Evolutionary conservation across 2,888 invertebrate species (phyloP).

Genomic region (Vanessa cardui): DNA sequence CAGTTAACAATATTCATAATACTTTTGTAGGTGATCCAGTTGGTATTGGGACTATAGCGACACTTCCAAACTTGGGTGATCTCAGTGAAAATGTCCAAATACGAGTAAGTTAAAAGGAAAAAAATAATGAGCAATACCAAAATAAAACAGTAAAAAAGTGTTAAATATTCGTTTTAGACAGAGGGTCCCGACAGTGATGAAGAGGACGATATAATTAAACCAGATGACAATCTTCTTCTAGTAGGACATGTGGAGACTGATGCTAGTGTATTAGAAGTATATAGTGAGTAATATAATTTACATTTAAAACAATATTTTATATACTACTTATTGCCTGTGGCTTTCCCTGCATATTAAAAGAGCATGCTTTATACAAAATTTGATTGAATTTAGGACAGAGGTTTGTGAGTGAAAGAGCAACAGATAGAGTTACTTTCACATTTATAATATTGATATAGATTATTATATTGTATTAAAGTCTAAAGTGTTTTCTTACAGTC

Average conservation of each 20-base stretch:
- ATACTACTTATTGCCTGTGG: too few relatives aligned
- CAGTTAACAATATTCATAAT: neutral
- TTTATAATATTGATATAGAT: too few relatives aligned
- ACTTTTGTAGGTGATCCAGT: slow-evolving; percentile 66
- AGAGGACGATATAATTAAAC: slow-evolving; percentile 94
- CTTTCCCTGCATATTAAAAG: too few relatives aligned
- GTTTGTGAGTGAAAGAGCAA: too few relatives aligned
- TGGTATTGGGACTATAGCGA: slow-evolving; percentile 83
- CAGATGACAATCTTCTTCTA: slow-evolving; percentile 93
- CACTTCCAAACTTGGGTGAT: slow-evolving; percentile 78
- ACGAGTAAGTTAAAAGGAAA: slow-evolving; percentile 58
- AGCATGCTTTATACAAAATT: too few relatives aligned
- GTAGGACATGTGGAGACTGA: slow-evolving; percentile 94
- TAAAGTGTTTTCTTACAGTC: slow-evolving; percentile 82
- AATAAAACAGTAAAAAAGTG: too few relatives aligned
- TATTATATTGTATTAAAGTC: neutral
- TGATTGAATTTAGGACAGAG: too few relatives aligned
- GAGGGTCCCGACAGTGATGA: slow-evolving; percentile 87
- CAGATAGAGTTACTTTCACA: too few relatives aligned
- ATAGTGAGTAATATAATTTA: slow-evolving; percentile 81
- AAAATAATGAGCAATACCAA: too few relatives aligned
- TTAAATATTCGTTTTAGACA: slow-evolving; percentile 52
- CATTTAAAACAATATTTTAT: neutral
- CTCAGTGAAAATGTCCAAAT: slow-evolving; percentile 77
- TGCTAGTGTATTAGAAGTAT: slow-evolving; percentile 93